Conservation (phyloP, 2,797 vertebrate species). For the Poeciliopsis infans region DNA sequence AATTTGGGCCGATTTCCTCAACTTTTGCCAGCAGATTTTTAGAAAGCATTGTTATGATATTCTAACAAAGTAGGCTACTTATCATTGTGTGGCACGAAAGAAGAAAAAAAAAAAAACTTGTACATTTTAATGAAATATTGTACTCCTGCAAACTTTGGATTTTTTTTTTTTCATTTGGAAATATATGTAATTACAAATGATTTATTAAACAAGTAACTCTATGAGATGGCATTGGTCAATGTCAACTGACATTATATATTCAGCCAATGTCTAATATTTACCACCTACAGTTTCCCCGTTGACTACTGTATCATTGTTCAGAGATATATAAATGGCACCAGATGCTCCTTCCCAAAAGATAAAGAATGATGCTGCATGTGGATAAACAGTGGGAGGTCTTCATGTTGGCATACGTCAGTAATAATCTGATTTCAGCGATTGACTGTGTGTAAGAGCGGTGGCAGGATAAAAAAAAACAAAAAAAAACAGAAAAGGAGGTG, state of each 20-base stretch:
- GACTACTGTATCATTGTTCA: not conserved
- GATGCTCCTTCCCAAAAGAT: not conserved
- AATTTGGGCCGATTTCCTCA: too few species aligned
- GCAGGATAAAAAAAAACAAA: constrained; percentile 1
- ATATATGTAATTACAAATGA: too few species aligned
- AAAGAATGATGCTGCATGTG: not conserved
- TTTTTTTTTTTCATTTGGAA: too few species aligned
- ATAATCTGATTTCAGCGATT: constrained; percentile 76
- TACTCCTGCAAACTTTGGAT: too few species aligned
- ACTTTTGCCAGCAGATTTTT: too few species aligned
- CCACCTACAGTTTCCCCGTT: not conserved
- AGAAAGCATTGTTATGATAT: too few species aligned
- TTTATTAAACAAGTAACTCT: too few species aligned
- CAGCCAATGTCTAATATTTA: not conserved
- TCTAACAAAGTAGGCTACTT: too few species aligned
- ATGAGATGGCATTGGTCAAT: too few species aligned
- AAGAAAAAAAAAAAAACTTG: too few species aligned
- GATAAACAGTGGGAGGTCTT: constrained; percentile 30
- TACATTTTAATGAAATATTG: too few species aligned
- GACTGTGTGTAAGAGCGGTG: constrained; percentile 34
- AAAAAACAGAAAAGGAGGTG: constrained; percentile 15
- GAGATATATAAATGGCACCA: not conserved
- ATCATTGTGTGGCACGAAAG: too few species aligned
- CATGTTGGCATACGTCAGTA: constrained; percentile 76
- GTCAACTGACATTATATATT: not conserved